Conservation (phyloP, 2,797 vertebrate genomes). For the Lithobates sylvaticus region DNA sequence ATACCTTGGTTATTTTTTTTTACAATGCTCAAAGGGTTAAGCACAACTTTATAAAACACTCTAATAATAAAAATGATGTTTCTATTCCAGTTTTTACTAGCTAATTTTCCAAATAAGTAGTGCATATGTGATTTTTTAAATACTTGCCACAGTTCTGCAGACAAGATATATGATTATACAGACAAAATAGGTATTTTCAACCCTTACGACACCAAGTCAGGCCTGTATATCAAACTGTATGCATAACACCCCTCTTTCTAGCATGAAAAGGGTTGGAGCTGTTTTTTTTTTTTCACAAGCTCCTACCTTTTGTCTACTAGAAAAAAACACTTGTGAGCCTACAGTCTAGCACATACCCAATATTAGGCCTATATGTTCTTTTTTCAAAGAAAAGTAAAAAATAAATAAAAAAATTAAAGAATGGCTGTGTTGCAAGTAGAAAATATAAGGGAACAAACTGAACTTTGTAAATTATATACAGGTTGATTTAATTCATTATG, state of each 20-base stretch:
- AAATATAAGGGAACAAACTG: not conserved
- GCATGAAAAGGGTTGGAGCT: not conserved
- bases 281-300: not conserved
- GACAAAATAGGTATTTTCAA: slow-evolving; percentile 57
- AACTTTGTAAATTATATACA: not conserved
- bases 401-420: not conserved
- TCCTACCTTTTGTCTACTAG: not conserved
- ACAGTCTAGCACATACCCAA: slow-evolving; percentile 12
- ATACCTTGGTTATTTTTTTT: slow-evolving; percentile 56
- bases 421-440: not conserved
- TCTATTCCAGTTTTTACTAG: slow-evolving; percentile 78
- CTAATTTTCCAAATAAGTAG: slow-evolving; percentile 71
- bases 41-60: slow-evolving; percentile 77
- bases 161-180: slow-evolving; percentile 71
- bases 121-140: slow-evolving; percentile 68
- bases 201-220: slow-evolving; percentile 3
- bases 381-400: not conserved
- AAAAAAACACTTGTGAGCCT: slow-evolving; percentile 21
- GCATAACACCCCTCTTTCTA: not conserved
- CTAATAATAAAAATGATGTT: slow-evolving; percentile 80
- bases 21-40: slow-evolving; percentile 87
- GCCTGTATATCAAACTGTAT: not conserved
- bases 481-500: not conserved
- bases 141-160: slow-evolving; percentile 70
- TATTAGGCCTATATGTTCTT: not conserved